Percentiles rank a stretch among this genome's conserved stretches.
Evolutionary conservation across 2,888 invertebrate genomes (phyloP).

Genomic region (Desoria tigrina): DNA sequence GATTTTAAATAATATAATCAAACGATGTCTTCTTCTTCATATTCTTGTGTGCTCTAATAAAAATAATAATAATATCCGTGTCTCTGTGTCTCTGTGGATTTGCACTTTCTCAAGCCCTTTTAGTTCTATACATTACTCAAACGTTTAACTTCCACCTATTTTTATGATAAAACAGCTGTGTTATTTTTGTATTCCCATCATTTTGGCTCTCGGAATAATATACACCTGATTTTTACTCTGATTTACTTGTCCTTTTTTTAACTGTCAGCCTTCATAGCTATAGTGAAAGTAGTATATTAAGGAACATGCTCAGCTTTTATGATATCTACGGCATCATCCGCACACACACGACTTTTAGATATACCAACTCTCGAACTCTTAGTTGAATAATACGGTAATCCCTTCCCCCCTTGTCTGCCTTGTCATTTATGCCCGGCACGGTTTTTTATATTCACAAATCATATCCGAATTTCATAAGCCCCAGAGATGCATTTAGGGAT

Average conservation of each 20-base stretch:
- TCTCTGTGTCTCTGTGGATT: too few species aligned
- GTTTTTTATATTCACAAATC: constrained; percentile 10
- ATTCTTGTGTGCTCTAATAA: too few species aligned
- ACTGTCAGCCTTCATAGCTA: constrained; percentile 4
- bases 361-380: too few species aligned
- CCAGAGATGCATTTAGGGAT: background rate
- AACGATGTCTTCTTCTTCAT: background rate
- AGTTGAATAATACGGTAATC: background rate
- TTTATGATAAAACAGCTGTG: constrained; percentile 40
- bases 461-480: constrained; percentile 5
- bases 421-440: background rate
- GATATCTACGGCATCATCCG: background rate
- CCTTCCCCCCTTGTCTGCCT: constrained; percentile 6
- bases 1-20: too few species aligned
- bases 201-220: constrained; percentile 28
- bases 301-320: background rate
- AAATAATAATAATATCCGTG: too few species aligned
- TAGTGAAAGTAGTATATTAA: constrained; percentile 11
- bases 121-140: background rate
- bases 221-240: constrained; percentile 37
- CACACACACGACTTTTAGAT: background rate
- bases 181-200: constrained; percentile 40
- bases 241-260: constrained; percentile 25
- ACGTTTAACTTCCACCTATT: constrained; percentile 21
- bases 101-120: too few species aligned